phyloP scores from a whole-genome alignment of 2,888 invertebrate species.

The Agrotis puta region DNA sequence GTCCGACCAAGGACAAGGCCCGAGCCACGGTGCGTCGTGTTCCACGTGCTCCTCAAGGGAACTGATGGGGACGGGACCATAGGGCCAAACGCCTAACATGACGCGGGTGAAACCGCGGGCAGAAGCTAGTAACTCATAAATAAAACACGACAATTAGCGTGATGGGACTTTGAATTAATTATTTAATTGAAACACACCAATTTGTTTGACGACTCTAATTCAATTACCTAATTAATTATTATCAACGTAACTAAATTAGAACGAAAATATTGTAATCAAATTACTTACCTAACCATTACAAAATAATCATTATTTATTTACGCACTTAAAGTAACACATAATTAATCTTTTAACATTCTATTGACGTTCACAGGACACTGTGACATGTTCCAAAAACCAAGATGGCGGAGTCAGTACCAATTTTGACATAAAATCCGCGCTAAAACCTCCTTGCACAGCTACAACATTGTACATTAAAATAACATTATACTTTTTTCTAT shows the following conservation, averaged over 20 bases:
- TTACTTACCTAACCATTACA: too few species aligned
- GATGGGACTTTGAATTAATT: too few species aligned
- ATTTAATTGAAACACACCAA: not conserved
- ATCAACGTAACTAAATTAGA: not conserved
- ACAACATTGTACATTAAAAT: too few species aligned
- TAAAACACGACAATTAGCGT: not conserved
- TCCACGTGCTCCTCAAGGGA: too few species aligned
- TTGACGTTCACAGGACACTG: not conserved
- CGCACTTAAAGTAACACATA: not conserved
- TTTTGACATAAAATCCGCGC: not conserved
- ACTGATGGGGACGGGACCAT: too few species aligned
- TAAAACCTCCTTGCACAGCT: not conserved
- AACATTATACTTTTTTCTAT: not conserved
- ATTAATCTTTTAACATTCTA: not conserved
- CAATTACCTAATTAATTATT: not conserved
- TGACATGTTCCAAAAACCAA: not conserved
- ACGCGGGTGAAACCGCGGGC: too few species aligned
- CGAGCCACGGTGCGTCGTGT: too few species aligned
- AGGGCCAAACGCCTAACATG: too few species aligned
- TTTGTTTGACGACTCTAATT: not conserved
- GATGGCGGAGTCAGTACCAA: not conserved
- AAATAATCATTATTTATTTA: too few species aligned
- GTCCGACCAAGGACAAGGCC: too few species aligned
- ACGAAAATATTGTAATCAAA: not conserved
- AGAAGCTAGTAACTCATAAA: too few species aligned